Base-by-base conservation (phyloP, 1,140 invertebrate genomes). In the Chrysopa pallens region DNA sequence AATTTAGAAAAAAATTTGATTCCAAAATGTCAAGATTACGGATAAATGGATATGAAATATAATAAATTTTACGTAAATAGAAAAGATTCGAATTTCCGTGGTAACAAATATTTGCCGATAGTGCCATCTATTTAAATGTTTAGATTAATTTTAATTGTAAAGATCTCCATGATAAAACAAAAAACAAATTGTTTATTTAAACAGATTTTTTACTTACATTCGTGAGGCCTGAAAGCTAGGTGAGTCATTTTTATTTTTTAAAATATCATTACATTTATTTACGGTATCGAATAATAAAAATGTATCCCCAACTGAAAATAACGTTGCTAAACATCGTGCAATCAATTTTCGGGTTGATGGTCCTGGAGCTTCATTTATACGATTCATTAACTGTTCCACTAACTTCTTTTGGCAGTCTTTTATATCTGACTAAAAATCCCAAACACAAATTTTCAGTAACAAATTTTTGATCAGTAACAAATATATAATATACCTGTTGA, bases 251-350 rank as follows among this genome's bases (percentile, higher is more conserved):
- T 92, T 95, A 50, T 89, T 91, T 64, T 90, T 93, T 12, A 98
- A 70, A 49, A 95, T 85, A 59, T 98, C 94, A 70, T 97, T 98
- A 66, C 93, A 98, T 50, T 89, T 88, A 61, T 98, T 97, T 38
- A 98, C 90, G 4, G 92, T 95, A 51, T 96, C 88, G 66, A 98
- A 98, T 1, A 98, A 72, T 42, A 92, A 71, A 64, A 93, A 96
- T 38, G 94, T 93, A 64, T 99, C 94, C 0, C 94, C 94, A 38
- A 98, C 89, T 50, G 84, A 90, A 62, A 98, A 99, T 29, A 98
- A 67, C 6, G 89, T 93, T 0, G 93, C 90, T 35, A 98, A 65
- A 59, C 89, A 94, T 57, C 84, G 70, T 9, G 90, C 90, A 40
- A 98, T 77, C n/a, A 98, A 67, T 58, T 84, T 78, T 14, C 94